Percentiles rank a stretch among this genome's conserved stretches.
Conservation (phyloP, 2,888 invertebrate genomes). For the Cyaniris semiargus region DNA sequence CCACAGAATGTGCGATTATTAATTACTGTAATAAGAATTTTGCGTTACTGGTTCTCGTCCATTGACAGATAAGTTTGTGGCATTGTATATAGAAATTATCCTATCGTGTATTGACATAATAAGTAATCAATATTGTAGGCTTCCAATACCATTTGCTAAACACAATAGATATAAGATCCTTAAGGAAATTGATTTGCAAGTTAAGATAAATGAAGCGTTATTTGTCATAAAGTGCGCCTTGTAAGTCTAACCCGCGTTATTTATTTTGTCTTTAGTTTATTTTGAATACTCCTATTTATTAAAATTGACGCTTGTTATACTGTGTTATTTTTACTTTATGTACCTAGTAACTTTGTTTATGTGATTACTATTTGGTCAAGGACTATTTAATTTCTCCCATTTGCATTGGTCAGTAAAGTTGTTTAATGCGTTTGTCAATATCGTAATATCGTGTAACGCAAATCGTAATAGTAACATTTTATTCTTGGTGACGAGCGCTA, state of each 20-base stretch:
- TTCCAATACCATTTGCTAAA: neutral
- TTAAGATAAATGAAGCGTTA: neutral
- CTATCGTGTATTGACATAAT: neutral
- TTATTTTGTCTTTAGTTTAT: neutral
- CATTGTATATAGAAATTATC: neutral
- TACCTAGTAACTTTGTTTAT: neutral
- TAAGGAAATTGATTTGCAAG: neutral
- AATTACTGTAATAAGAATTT: neutral
- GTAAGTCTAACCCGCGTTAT: neutral
- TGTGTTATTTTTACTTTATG: neutral
- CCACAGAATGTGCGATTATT: neutral
- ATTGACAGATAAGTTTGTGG: conserved; percentile 8
- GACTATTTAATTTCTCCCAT: neutral
- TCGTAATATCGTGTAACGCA: neutral
- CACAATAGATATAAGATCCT: neutral
- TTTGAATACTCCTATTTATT: conserved; percentile 1
- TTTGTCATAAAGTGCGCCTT: neutral
- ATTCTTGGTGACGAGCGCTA: neutral
- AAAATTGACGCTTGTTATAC: neutral
- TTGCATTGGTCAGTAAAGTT: neutral
- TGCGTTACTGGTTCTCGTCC: neutral
- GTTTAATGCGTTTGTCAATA: neutral
- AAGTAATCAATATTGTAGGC: neutral
- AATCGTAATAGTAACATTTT: neutral
- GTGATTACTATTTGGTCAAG: neutral